A percentile compares a stretch with the other conserved stretches of the same genome.
Evolutionary conservation across 2,113 vertebrate genomes (phyloP).

Genomic region (Hydrolagus affinis): DNA sequence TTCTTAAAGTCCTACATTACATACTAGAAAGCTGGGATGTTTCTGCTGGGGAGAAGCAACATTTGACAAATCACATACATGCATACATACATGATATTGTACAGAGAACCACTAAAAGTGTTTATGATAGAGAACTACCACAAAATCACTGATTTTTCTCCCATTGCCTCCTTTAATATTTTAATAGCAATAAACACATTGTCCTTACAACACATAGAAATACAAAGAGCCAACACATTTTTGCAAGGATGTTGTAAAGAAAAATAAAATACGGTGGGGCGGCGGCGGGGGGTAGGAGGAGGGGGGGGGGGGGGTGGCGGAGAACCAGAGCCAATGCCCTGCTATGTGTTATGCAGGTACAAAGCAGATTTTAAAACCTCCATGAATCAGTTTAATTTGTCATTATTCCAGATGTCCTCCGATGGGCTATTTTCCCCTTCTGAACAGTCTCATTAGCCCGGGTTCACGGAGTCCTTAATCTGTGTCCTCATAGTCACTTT

Average conservation of each 20-base stretch:
- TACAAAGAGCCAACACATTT: constrained; percentile 82
- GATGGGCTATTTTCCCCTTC: constrained; percentile 61
- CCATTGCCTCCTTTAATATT: constrained; percentile 65
- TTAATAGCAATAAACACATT: constrained; percentile 74
- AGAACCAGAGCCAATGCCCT: constrained; percentile 72
- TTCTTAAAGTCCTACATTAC: constrained; percentile 92
- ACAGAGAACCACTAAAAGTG: constrained; percentile 97
- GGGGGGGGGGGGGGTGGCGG: constrained; percentile 39
- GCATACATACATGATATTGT: constrained; percentile 98
- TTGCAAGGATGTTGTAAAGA: constrained; percentile 69
- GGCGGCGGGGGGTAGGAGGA: neutral
- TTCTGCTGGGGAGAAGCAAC: constrained; percentile 69
- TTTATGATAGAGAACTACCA: constrained; percentile 82
- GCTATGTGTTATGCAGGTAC: constrained; percentile 78
- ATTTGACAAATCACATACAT: constrained; percentile 93
- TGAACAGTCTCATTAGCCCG: constrained; percentile 73
- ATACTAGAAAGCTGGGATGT: constrained; percentile 64
- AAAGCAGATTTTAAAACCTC: constrained; percentile 79
- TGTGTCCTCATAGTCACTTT: constrained; percentile 72
- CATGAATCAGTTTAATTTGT: constrained; percentile 80
- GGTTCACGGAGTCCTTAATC: constrained; percentile 77
- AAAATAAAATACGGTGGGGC: constrained; percentile 73
- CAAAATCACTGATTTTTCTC: constrained; percentile 80
- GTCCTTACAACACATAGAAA: constrained; percentile 97
- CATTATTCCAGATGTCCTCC: constrained; percentile 70